Evolutionary conservation across 2,113 vertebrate species (phyloP).

Genomic region (Boulengeromyrus knoepffleri): DNA sequence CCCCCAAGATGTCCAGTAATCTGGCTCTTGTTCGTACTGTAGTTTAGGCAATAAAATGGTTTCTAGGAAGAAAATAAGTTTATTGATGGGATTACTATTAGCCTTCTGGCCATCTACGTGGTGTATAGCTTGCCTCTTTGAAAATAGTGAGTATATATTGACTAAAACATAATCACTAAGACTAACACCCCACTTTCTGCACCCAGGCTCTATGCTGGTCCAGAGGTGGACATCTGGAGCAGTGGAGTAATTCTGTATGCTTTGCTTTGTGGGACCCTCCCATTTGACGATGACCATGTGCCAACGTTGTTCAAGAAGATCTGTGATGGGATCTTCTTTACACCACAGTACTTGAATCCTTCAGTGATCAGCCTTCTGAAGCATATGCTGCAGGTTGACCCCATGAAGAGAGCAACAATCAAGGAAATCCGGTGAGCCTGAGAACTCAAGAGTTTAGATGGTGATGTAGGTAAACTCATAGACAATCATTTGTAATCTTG

Average conservation of each 20-base stretch:
- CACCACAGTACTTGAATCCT: constrained; percentile 88
- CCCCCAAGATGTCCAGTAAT: neutral
- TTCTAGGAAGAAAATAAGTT: neutral
- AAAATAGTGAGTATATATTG: neutral
- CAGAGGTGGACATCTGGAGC: constrained; percentile 98
- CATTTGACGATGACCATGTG: constrained; percentile 96
- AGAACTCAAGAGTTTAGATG: neutral
- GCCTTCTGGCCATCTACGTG: neutral
- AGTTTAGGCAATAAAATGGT: neutral
- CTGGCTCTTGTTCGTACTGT: neutral
- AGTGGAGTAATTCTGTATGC: constrained; percentile 97
- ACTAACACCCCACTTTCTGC: neutral
- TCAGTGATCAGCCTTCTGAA: constrained; percentile 85
- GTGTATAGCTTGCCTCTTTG: neutral
- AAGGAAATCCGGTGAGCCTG: constrained; percentile 84
- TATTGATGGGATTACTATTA: neutral
- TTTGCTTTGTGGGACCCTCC: constrained; percentile 88
- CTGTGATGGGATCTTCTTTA: constrained; percentile 97
- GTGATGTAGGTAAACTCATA: neutral
- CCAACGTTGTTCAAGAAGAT: constrained; percentile 99
- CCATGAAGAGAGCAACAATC: constrained; percentile 96
- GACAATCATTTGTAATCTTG: neutral
- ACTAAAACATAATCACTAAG: neutral
- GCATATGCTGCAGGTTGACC: constrained; percentile 96
- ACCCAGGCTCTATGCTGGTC: constrained; percentile 86